phyloP scores from a whole-genome alignment of 2,888 invertebrate genomes.

The Eumerus sabulonum region DNA sequence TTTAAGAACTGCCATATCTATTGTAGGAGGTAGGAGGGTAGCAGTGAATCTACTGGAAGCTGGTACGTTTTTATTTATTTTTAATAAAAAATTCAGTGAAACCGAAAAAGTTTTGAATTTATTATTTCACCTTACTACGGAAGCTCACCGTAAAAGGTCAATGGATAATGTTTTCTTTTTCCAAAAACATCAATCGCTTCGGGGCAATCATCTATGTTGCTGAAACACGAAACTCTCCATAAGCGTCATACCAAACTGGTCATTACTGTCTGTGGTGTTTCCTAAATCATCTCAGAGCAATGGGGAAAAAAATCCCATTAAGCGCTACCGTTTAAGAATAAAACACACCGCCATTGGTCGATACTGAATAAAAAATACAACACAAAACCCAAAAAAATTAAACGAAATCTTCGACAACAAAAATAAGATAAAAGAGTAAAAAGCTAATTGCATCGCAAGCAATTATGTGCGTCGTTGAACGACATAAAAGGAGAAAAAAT shows the following conservation, averaged over 20 bases:
- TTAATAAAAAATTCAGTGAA: not conserved
- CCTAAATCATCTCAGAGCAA: conserved; percentile 13
- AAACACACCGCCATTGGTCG: conserved; percentile 36
- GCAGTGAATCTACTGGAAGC: too few species aligned
- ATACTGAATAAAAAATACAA: conserved; percentile 23
- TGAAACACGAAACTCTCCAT: conserved; percentile 9
- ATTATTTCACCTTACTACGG: not conserved
- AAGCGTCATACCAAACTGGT: conserved; percentile 23
- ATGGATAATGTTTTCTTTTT: not conserved
- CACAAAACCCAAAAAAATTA: conserved; percentile 20
- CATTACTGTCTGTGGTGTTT: conserved; percentile 17
- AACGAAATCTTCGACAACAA: too few species aligned
- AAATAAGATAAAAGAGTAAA: conserved; percentile 4
- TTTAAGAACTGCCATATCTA: conserved; percentile 54
- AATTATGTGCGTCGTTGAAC: conserved; percentile 57
- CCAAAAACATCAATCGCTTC: not conserved
- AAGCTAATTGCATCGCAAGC: conserved; percentile 55
- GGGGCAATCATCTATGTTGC: not conserved
- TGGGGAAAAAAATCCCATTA: conserved; percentile 28
- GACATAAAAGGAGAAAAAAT: conserved; percentile 39
- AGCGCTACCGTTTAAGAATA: conserved; percentile 50
- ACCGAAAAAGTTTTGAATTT: not conserved
- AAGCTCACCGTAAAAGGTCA: not conserved
- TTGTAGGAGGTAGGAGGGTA: conserved; percentile 17
- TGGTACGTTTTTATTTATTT: not conserved